Evolutionary conservation across 2,113 vertebrate genomes (phyloP), one percentile per base, ranked within the genome.

Genomic region (Jaculus jaculus): DNA sequence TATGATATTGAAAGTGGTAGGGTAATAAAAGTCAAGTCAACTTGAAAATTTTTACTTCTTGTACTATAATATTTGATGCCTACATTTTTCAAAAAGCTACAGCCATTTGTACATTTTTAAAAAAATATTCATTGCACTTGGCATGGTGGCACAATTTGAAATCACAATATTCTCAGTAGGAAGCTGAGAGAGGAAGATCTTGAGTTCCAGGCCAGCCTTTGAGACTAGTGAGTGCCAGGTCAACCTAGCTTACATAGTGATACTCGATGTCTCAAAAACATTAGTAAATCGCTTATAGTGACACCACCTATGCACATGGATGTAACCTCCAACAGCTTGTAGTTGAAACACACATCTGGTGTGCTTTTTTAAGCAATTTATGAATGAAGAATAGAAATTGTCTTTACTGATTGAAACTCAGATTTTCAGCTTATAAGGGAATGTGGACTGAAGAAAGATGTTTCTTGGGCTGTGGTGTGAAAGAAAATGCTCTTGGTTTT

Each of bases 331-430:
- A 75, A 60, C 42, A 78, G 37, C 42, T 39, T 34, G 42, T 89
- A 91, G 68, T 88, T 92, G 66, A 94, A 96, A 93, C 92, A 79
- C 78, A 92, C 85, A 72, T 90, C 37, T 73, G 13, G 88, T 54
- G 34, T 83, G 34, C 65, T 92, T 93, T 95, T 92, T 91, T 80
- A 47, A 87, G 85, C 60, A 68, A 17, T 93, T 92, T 94, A 77
- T 84, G 28, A 90, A 78, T 65, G 69, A 75, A 94, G 92, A 95
- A 82, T 81, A 83, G 66, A 92, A 91, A 80, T 58, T 92, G 23
- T 92, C n/a, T 78, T 87, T 87, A 81, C 39, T 12, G 42, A 32
- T 79, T 91, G 58, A 94, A 95, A 68, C 65, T 96, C 15, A 16
- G 54, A 16, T 54, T 54, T 54, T 54, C 11, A 54, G 6, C 13